phyloP scores from a whole-genome alignment of 2,797 vertebrate genomes.

The Micropoecilia bifurca region DNA sequence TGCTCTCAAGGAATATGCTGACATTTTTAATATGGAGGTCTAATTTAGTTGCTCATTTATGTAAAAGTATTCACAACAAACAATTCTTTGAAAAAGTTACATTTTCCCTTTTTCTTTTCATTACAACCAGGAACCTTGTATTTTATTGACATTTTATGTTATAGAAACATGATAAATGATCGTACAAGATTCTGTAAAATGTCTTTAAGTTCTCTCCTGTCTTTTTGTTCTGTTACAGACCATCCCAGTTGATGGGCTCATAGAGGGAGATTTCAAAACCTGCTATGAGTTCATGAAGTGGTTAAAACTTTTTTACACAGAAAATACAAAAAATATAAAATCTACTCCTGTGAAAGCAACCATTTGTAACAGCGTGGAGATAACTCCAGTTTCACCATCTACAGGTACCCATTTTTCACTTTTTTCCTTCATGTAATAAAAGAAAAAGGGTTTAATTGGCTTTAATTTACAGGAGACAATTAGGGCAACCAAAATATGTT shows the following conservation, averaged over 20 bases:
- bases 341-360: conserved; percentile 71
- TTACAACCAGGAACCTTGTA: neutral
- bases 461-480: neutral
- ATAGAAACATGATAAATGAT: neutral
- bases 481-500: no score
- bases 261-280: conserved; percentile 66
- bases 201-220: neutral
- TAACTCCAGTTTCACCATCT: conserved; percentile 33
- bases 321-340: conserved; percentile 49
- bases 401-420: conserved; percentile 12
- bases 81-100: neutral
- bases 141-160: neutral
- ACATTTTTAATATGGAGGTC: neutral
- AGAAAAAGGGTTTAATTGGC: neutral
- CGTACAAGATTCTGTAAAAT: neutral
- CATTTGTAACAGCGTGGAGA: conserved; percentile 35
- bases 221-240: conserved; percentile 58
- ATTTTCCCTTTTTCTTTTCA: neutral
- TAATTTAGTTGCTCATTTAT: neutral
- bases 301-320: conserved; percentile 75
- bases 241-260: conserved; percentile 73
- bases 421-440: conserved; percentile 2
- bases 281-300: conserved; percentile 77
- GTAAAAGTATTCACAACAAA: neutral
- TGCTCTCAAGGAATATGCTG: neutral